phyloP scores from a whole-genome alignment of 2,888 invertebrate species.

The Yponomeuta malinellus region DNA sequence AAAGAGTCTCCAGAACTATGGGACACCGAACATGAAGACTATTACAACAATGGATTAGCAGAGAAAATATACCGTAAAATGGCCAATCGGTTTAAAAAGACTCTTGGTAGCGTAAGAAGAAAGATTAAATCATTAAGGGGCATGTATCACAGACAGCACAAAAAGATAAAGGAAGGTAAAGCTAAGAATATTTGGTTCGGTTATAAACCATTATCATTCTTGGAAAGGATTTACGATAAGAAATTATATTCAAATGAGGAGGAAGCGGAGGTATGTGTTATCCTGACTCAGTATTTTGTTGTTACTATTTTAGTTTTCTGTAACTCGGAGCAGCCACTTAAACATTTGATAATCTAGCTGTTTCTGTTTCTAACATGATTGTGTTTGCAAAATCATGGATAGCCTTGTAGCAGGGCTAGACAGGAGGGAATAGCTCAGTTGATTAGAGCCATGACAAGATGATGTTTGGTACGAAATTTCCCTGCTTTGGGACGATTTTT shows the following conservation, averaged over 20 bases:
- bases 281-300: background rate
- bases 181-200: slow-evolving; percentile 9
- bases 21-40: slow-evolving; percentile 1
- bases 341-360: too few species aligned
- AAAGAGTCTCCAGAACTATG: slow-evolving; percentile 4
- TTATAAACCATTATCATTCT: slow-evolving; percentile 10
- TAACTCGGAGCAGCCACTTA: too few species aligned
- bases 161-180: background rate
- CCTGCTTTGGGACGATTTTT: too few species aligned
- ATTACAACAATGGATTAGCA: background rate
- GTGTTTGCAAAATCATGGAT: too few species aligned
- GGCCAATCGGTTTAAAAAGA: background rate
- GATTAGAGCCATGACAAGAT: too few species aligned
- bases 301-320: background rate
- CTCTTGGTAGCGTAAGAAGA: background rate
- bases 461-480: too few species aligned
- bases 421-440: too few species aligned
- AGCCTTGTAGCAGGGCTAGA: too few species aligned
- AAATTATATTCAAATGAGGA: background rate
- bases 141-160: slow-evolving; percentile 9
- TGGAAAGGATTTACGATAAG: slow-evolving; percentile 1
- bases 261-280: slow-evolving; percentile 1
- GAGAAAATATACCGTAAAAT: background rate
- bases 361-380: too few species aligned
- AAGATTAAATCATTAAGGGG: slow-evolving; percentile 3